Evolutionary conservation across 1,140 invertebrate genomes (phyloP).

Genomic region (Achatina immaculata): DNA sequence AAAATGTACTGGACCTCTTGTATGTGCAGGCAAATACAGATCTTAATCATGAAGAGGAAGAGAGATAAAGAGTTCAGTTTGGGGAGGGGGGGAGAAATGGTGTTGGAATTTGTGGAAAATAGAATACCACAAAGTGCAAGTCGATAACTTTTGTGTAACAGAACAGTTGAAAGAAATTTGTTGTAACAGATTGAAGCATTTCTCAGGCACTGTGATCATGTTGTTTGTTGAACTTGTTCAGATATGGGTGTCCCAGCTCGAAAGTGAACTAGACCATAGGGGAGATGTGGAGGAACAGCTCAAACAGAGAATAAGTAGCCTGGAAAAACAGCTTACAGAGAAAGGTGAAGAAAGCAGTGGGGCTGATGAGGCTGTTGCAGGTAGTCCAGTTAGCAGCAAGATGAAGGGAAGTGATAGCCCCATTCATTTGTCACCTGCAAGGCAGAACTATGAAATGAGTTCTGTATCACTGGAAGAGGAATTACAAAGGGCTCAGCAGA

Average conservation of each 20-base stretch:
- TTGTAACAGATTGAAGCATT: no score
- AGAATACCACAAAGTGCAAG: no score
- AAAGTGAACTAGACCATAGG: constrained; percentile 77
- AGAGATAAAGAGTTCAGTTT: no score
- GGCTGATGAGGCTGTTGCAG: neutral
- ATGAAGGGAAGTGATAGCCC: neutral
- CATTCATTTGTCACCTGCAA: constrained; percentile 1
- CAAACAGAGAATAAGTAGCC: constrained; percentile 38
- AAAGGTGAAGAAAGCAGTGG: constrained; percentile 30
- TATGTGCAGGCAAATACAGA: no score
- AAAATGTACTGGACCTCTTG: no score
- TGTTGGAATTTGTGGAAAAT: no score
- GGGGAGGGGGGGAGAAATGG: no score
- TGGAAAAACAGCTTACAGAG: constrained; percentile 42
- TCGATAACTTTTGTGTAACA: no score
- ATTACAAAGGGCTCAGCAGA: constrained; percentile 42
- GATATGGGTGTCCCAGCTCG: constrained; percentile 81
- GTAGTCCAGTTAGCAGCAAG: neutral
- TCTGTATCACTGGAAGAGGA: constrained; percentile 52
- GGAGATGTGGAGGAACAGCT: constrained; percentile 41
- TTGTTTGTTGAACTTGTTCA: constrained; percentile 53
- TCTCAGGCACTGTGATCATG: no score
- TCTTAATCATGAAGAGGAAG: no score
- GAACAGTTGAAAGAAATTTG: no score
- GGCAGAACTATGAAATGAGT: neutral